Conservation (phyloP, 2,113 vertebrate species). For the Microtus oregoni region DNA sequence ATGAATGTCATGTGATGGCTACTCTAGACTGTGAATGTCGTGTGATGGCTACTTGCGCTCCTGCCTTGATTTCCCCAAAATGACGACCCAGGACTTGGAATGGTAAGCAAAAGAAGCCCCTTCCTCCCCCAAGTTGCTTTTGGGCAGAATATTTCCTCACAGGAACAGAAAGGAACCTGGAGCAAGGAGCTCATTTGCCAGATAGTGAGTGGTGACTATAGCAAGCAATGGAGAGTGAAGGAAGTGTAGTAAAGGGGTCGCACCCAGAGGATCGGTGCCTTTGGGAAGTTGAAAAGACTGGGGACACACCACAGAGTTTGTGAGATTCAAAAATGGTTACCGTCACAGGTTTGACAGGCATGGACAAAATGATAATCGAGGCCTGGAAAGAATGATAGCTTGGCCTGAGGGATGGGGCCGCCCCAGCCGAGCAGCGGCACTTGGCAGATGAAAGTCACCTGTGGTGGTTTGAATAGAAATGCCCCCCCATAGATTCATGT, state of each 20-base stretch:
- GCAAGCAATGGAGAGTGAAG: background rate
- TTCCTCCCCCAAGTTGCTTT: background rate
- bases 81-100: background rate
- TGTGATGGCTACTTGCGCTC: background rate
- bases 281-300: background rate
- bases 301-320: too few relatives aligned
- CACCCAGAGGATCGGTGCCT: background rate
- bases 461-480: background rate
- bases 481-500: background rate
- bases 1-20: too few relatives aligned
- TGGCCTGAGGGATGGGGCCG: background rate
- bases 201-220: background rate
- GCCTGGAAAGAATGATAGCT: background rate
- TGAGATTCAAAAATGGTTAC: accelerated
- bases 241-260: background rate
- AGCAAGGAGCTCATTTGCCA: background rate
- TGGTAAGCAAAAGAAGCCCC: too few relatives aligned
- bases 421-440: background rate
- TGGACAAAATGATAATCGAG: accelerated
- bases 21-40: too few relatives aligned
- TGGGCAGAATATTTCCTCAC: background rate
- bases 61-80: background rate
- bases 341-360: accelerated
- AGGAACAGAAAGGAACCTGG: background rate
- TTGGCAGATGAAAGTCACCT: background rate